Evolutionary conservation across 2,888 invertebrate genomes (phyloP), one percentile per base, ranked within the genome.

Genomic region (Drosophila quinaria): DNA sequence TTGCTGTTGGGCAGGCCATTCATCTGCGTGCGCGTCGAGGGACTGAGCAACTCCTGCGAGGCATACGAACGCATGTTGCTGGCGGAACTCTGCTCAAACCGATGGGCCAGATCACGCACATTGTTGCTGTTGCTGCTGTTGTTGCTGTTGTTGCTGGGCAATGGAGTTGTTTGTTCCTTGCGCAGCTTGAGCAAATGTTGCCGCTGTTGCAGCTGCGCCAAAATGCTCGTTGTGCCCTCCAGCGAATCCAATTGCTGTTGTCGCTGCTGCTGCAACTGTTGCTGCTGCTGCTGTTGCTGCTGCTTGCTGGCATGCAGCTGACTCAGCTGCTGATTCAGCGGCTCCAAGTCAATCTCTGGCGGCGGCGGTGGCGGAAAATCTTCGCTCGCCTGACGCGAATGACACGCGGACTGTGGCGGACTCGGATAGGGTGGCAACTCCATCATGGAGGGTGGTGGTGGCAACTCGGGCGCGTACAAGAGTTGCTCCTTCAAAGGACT

Each of bases 311-410:
- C 91, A 50, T 92, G 92, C 52, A 94, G 93, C 81, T 94, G 94
- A 72, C 93, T 93, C 8, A 95, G 91, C 91, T 95, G 94, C 74
- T 95, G 94, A 67, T 95, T 95, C 0, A 95, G 92, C 0, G 95
- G 94, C 22, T 94, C 95, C 71, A 96, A 93, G 75, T 96, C 96
- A 50, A 96, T 94, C 54, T 92, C 92, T 0, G 96, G 96, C 0
- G 96, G 96, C 1, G 96, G 96, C 0, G 97, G 97, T 5, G 97
- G 97, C 51, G 97, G 97, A 86, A 97, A 97, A 85, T 97, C 97
- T 92, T 97, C 97, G 91, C 97, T 97, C 0, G 96, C 95, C 92
- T 97, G 97, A 51, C 97, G 94, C 2, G 97, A 97, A 92, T 97
- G 97, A 60, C 95, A 94, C 0, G 95, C 95, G 0, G 97, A 96